Evolutionary conservation across 2,888 invertebrate genomes (phyloP), one percentile per base, ranked within the genome.

Genomic region (Melinaea menophilus): DNA sequence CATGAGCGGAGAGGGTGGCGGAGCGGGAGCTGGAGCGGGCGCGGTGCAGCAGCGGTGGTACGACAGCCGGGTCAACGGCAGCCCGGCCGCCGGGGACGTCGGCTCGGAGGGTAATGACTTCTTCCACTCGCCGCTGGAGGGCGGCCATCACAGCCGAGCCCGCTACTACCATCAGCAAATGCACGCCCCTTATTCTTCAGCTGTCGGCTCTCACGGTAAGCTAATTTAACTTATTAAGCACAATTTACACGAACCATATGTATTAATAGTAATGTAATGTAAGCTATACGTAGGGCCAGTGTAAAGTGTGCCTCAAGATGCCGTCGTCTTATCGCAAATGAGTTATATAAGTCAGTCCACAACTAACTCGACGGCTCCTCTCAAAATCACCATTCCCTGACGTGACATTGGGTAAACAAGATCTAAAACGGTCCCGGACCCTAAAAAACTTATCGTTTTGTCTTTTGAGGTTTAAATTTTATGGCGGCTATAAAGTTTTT

Each of bases 111-210:
- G 92, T 78, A 85, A 90, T 73, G 88, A 86, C 72, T 91, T 91
- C 90, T 92, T 86, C 90, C 92, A 88, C 85, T 92, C 84, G 77
- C 90, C 87, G 83, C 86, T 86, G 71, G 92, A 90, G 77, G 89
- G 88, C 85, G 92, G 85, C 78, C 90, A 91, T 78, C 88, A 91
- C 78, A 87, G 90, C 79, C 85, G 91, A 77, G 90, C 91, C 71
- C 87, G 92, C 66, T 92, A 92, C 84, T 92, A 92, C 85, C 92
- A 92, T 74, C 91, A 91, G 78, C 91, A 91, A 75, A 91, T 92
- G 90, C 92, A 92, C 80, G 88, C 88, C 73, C 91, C 92, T 71
- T 92, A 91, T 79, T 91, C 91, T 66, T 83, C 92, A 64, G 90
- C 91, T 63, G 91, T 92, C 76, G 81, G 88, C 69, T 90, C 91